Conservation (phyloP, 2,888 invertebrate species). For the Polylopha cassiicola region DNA sequence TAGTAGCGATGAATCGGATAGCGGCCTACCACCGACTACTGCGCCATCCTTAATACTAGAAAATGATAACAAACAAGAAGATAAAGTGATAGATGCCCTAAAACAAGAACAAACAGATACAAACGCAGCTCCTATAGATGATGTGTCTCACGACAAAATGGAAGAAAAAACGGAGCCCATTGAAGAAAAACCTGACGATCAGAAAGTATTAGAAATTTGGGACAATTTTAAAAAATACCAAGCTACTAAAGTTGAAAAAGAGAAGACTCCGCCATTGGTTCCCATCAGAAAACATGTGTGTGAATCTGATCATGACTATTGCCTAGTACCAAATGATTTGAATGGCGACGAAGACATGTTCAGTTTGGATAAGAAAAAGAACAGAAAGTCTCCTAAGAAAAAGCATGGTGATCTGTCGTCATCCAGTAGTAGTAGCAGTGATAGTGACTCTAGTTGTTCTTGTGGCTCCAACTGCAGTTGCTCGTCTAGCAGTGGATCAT, state of each 20-base stretch:
- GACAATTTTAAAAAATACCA: conserved; percentile 86
- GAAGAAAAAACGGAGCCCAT: conserved; percentile 32
- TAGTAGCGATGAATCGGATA: conserved; percentile 82
- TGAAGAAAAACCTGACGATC: conserved; percentile 72
- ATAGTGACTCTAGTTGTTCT: conserved; percentile 85
- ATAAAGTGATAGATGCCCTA: conserved; percentile 34
- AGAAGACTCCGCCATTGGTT: conserved; percentile 65
- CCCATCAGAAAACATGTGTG: conserved; percentile 76
- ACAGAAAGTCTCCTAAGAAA: conserved; percentile 70
- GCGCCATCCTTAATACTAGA: conserved; percentile 37
- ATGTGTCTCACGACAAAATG: conserved; percentile 28
- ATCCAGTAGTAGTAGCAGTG: conserved; percentile 86
- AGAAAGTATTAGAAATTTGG: conserved; percentile 84
- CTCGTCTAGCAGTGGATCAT: conserved; percentile 83
- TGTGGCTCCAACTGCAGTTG: conserved; percentile 92
- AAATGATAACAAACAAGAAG: conserved; percentile 35
- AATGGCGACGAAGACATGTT: conserved; percentile 67
- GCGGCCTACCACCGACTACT: conserved; percentile 44
- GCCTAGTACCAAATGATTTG: conserved; percentile 69
- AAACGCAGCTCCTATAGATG: conserved; percentile 20
- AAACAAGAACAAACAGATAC: conserved; percentile 28
- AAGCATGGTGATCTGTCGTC: conserved; percentile 76
- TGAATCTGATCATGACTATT: conserved; percentile 87
- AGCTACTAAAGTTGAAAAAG: conserved; percentile 80
- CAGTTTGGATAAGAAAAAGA: conserved; percentile 64